Percentiles rank a stretch among this genome's conserved stretches.
These are phyloP conservation scores for Phainopepla nitens DNA, from an alignment of 2,113 vertebrate species.

Conservation along the genomic window DNA sequence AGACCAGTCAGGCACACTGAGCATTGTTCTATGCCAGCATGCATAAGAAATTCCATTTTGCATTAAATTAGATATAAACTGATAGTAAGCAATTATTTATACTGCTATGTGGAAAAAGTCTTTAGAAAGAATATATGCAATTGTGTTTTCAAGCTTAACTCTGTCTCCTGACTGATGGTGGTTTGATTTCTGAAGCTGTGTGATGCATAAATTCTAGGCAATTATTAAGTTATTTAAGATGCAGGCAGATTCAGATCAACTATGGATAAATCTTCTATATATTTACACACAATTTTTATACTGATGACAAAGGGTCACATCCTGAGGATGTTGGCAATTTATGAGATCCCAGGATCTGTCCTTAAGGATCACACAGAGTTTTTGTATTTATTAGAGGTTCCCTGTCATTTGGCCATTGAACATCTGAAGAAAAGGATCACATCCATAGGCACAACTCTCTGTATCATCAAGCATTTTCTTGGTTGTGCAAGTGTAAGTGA, in stretches of 20 bases:
- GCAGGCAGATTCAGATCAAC: neutral
- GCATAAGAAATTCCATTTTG: neutral
- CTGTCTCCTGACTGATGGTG: neutral
- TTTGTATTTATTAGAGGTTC: neutral
- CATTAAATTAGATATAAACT: neutral
- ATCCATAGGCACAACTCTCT: neutral
- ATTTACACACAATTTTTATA: neutral
- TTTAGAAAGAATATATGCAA: neutral
- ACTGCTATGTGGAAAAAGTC: neutral
- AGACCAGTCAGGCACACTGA: neutral
- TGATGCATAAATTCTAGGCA: neutral
- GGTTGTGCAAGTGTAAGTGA: neutral
- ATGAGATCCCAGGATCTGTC: neutral
- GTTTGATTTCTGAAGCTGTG: neutral
- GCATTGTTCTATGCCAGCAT: neutral
- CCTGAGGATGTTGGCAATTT: neutral
- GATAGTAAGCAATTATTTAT: neutral
- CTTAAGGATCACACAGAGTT: neutral
- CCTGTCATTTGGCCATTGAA: neutral
- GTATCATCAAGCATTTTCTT: neutral
- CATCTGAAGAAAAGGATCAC: neutral
- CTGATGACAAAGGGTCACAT: neutral
- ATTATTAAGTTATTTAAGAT: neutral
- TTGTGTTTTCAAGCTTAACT: neutral
- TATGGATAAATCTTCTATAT: neutral